phyloP scores from a whole-genome alignment of 2,113 vertebrate species.

The Leptodactylus fuscus region DNA sequence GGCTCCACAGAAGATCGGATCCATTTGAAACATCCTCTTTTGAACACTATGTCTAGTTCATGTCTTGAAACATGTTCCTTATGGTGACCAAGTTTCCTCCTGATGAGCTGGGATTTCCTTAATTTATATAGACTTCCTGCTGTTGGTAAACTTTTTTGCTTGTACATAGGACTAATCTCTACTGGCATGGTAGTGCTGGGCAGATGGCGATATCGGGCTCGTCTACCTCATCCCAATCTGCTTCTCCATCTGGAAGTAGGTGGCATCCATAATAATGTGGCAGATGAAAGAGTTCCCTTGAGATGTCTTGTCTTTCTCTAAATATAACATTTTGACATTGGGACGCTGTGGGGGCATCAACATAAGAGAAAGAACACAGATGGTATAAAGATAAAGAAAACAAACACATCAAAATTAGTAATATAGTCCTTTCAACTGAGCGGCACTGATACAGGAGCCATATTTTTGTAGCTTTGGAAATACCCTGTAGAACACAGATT shows the following conservation, averaged over 20 bases:
- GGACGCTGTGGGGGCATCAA: conserved; percentile 38
- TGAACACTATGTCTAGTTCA: neutral
- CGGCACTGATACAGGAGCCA: neutral
- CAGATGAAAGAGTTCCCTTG: conserved; percentile 53
- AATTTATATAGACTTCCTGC: conserved; percentile 37
- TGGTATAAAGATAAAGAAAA: conserved; percentile 29
- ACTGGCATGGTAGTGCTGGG: conserved; percentile 45
- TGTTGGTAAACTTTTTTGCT: conserved; percentile 32
- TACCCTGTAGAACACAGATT: neutral
- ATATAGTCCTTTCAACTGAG: neutral
- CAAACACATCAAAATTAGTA: conserved; percentile 34
- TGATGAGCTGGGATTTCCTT: conserved; percentile 29
- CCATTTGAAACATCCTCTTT: neutral
- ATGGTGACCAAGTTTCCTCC: neutral
- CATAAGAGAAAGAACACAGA: conserved; percentile 47
- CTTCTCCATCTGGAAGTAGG: conserved; percentile 54
- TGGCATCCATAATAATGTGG: conserved; percentile 47
- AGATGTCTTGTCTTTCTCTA: conserved; percentile 47
- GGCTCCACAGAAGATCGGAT: neutral
- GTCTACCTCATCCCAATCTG: conserved; percentile 50
- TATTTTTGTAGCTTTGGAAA: conserved; percentile 19
- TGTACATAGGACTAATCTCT: conserved; percentile 51
- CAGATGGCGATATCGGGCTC: conserved; percentile 43
- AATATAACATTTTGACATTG: conserved; percentile 59
- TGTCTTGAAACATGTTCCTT: neutral